Base-by-base conservation (phyloP, 2,113 vertebrate genomes). In the Phyllostomus hastatus region DNA sequence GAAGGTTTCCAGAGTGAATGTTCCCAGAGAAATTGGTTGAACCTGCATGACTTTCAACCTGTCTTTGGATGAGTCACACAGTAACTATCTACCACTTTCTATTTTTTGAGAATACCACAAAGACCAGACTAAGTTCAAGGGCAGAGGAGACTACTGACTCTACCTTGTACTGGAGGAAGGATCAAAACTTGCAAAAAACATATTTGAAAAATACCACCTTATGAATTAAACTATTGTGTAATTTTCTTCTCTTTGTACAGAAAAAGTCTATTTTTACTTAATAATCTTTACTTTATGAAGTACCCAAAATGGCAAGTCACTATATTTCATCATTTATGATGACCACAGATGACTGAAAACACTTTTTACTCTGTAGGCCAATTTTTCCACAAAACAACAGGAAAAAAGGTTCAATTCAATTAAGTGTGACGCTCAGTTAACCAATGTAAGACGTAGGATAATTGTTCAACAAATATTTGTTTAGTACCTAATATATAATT, bases 381-480 rank as follows among this genome's bases (percentile, higher is more conserved):
- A 70, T 14, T 59, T 88, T 94, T 93, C 26, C 28, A 81, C 72
- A 78, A 89, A 86, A 52, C 15, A 75, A 46, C 38, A 79, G 22
- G 7, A 31, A 73, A 76, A 72, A 41, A 64, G 67, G 9, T 87
- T 79, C 76, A 87, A 90, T 31, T 90, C 64, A 76, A 57, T 28
- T 80, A 83, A 83, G 31, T 82, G 4, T 48, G 41, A 64, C 5
- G 3, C 80, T 94, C 48, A 79, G 46, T 26, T 75, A 50, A 33
- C 33, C 16, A 9, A 76, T 76, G 1, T 35, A 72, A 95, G 46
- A 83, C 75, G 31, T 46, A 54, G 28, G 12, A 83, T 48, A n/a
- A 91, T 43, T 85, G 6, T 57, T 91, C 5, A 70, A 43, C 28
- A 83, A 91, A 61, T 88, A 66, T 93, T 93, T 97, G 20, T 87